phyloP scores from a whole-genome alignment of 2,113 vertebrate genomes.

The Saiga tatarica region DNA sequence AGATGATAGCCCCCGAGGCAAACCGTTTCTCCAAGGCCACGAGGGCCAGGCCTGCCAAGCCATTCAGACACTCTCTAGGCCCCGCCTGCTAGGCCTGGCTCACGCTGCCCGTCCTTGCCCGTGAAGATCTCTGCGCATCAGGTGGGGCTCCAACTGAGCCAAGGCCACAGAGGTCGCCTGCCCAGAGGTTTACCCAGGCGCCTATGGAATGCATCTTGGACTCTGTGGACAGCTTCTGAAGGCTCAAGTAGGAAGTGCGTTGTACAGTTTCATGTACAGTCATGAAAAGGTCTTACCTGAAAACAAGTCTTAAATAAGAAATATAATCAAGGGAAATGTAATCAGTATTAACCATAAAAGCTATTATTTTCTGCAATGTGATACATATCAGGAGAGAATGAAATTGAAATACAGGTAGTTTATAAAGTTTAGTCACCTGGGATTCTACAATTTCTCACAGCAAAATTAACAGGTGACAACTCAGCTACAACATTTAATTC shows the following conservation, averaged over 20 bases:
- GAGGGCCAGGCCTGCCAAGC: neutral
- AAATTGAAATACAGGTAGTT: neutral
- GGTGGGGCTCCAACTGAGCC: neutral
- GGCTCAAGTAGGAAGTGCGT: neutral
- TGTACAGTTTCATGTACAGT: neutral
- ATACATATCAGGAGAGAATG: neutral
- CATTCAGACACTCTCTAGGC: neutral
- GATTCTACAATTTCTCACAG: neutral
- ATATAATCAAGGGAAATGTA: neutral
- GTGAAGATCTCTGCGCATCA: neutral
- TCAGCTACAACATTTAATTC: neutral
- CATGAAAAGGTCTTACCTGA: neutral
- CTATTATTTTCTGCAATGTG: neutral
- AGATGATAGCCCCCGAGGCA: neutral
- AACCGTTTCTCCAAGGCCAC: neutral
- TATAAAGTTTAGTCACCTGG: neutral
- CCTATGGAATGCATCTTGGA: neutral
- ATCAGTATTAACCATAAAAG: neutral
- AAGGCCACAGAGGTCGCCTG: neutral
- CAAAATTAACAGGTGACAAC: neutral
- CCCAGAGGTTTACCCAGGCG: neutral
- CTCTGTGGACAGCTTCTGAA: neutral
- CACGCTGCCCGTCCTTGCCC: neutral
- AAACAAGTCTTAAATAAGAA: neutral
- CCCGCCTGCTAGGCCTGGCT: neutral